Evolutionary conservation across 64 coral and sea anemone species (phyloP).

Genomic region (Dendronephthya gigantea): DNA sequence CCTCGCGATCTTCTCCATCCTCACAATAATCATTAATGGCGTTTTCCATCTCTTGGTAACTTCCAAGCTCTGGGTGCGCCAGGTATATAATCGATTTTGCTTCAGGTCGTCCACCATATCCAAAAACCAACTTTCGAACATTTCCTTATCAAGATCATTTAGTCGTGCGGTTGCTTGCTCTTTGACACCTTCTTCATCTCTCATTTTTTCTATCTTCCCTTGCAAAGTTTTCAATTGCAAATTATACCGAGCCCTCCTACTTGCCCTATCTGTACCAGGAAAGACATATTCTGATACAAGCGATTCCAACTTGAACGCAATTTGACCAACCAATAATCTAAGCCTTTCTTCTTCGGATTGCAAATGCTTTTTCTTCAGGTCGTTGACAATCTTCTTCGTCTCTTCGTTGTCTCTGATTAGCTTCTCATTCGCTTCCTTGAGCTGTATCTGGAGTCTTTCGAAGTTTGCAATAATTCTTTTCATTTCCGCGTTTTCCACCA

Average conservation of each 20-base stretch:
- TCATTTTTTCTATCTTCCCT: not conserved
- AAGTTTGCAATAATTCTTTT: not conserved
- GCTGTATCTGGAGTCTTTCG: not conserved
- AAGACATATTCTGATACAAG: not conserved
- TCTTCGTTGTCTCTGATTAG: not conserved
- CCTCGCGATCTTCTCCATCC: not conserved
- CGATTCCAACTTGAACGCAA: not conserved
- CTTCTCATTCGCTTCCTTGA: not conserved
- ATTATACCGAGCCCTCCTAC: not conserved
- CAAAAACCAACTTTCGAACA: slow-evolving; percentile 15
- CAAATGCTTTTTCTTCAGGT: not conserved
- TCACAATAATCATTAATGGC: not conserved
- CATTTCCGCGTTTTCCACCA: not conserved
- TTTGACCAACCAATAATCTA: not conserved
- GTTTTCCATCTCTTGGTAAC: not conserved
- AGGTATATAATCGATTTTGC: not conserved
- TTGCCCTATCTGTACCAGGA: not conserved
- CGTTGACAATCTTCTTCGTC: not conserved
- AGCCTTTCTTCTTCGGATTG: not conserved
- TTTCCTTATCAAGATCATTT: not conserved
- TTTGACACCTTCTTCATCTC: not conserved
- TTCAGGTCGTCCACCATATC: not conserved
- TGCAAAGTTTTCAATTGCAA: not conserved
- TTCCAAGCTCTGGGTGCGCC: not conserved
- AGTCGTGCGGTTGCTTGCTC: not conserved